A percentile compares a stretch with the other conserved stretches of the same genome.
Conservation (phyloP, 2,113 vertebrate species). For the Dicaeum eximium region DNA sequence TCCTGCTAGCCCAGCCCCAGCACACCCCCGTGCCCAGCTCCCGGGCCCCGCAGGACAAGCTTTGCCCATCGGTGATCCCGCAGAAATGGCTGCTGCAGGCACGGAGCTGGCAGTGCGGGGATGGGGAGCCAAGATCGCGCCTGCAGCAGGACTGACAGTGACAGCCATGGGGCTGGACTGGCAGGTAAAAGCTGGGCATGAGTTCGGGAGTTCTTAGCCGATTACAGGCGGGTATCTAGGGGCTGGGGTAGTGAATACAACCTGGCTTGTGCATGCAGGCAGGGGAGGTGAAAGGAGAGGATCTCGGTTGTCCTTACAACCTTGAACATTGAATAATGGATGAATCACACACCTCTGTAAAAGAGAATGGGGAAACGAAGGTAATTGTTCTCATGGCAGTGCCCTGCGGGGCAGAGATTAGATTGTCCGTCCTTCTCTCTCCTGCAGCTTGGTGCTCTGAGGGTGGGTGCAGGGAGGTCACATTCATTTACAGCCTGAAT, state of each 20-base stretch:
- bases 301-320: neutral
- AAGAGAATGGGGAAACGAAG: neutral
- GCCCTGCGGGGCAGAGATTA: neutral
- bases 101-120: neutral
- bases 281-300: neutral
- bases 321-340: conserved; percentile 7
- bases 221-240: neutral
- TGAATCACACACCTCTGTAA: conserved; percentile 10
- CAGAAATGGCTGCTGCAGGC: neutral
- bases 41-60: fast-evolving
- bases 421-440: neutral
- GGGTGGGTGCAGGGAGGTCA: neutral
- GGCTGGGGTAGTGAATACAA: no score
- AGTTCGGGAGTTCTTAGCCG: neutral
- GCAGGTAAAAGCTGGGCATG: neutral
- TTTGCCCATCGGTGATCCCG: neutral
- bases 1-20: neutral
- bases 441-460: neutral
- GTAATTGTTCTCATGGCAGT: neutral
- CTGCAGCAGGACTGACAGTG: neutral
- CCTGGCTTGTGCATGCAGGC: neutral
- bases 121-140: neutral
- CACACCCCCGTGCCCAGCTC: fast-evolving
- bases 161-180: neutral
- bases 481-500: neutral